Base-by-base conservation (phyloP, 2,797 vertebrate genomes). In the Perodicticus potto region DNA sequence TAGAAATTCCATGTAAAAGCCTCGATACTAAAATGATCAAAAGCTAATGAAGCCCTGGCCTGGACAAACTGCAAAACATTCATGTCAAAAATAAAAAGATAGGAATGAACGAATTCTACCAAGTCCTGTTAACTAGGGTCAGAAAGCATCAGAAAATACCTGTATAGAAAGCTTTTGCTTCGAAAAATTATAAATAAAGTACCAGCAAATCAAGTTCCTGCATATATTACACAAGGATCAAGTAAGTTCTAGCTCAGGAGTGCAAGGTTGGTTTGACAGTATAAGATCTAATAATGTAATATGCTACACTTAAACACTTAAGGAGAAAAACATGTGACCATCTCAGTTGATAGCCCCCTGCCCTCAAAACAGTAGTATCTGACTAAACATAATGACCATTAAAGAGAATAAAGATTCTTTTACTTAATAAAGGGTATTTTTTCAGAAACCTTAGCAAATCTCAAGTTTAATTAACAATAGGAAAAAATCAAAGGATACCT, bases 261-360 rank as follows among this genome's bases (percentile, higher is more conserved):
- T 57, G 65, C 89, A 97, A 96, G 86, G 82, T 92, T 45, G 88
- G 95, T 34, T 96, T 89, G 63, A 53, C 11, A 90, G 34, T 45
- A 14, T 7, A 86, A 77, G 63, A 67, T 57, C 45, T 77, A 77
- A 85, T n/a, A 43, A 63, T 20, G 7, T 32, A 29, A 45, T 72
- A 53, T 2, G 61, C 17, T 19, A 59, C 20, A 27, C 63, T 69
- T 61, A 74, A 70, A 94, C 43, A 94, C 61, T 25, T 74, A 89
- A 91, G 32, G 40, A 22, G 70, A 92, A 87, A 90, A 73, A 13
- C 9, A 19, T 19, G 32, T 19, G 5, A 69, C 43, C 25, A 53
- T 37, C 37, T 86, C 78, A 87, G 27, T n/a, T 65, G 49, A 80
- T 43, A 87, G 4, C 3, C 19, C 14, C 29, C 5, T 20, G 12